A percentile compares a stretch with the other conserved stretches of the same genome.
These are phyloP conservation scores for Dreissena rostriformis DNA, from an alignment of 1,140 invertebrate genomes.

Conservation along the genomic window DNA sequence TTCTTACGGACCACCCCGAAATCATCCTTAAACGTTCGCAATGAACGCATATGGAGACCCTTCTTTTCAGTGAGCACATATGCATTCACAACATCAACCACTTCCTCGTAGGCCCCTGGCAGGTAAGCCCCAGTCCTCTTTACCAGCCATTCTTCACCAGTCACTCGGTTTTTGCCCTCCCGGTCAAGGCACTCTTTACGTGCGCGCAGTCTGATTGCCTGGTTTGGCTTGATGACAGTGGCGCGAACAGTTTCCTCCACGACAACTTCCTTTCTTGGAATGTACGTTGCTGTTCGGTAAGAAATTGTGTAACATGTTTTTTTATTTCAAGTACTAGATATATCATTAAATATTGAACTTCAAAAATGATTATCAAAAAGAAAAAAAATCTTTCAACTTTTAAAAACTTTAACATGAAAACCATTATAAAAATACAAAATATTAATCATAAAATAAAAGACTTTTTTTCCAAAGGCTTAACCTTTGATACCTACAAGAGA, in stretches of 20 bases:
- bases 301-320: too few relatives aligned
- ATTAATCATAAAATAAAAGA: too few relatives aligned
- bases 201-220: constrained; percentile 82
- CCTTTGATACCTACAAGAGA: too few relatives aligned
- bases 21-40: constrained; percentile 82
- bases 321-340: too few relatives aligned
- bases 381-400: too few relatives aligned
- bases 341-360: too few relatives aligned
- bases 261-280: constrained; percentile 82
- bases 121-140: constrained; percentile 83
- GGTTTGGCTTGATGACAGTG: constrained; percentile 81
- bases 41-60: constrained; percentile 82
- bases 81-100: constrained; percentile 82
- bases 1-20: constrained; percentile 81
- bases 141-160: constrained; percentile 83
- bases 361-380: too few relatives aligned
- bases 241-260: constrained; percentile 81
- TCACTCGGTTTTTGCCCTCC: constrained; percentile 80
- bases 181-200: constrained; percentile 82
- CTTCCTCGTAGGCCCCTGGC: constrained; percentile 83
- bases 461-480: too few relatives aligned
- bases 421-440: too few relatives aligned
- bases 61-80: constrained; percentile 83
- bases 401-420: too few relatives aligned
- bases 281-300: constrained; percentile 80